Evolutionary conservation across 2,797 vertebrate genomes (phyloP).

Genomic region (Coranthus polyacanthus): DNA sequence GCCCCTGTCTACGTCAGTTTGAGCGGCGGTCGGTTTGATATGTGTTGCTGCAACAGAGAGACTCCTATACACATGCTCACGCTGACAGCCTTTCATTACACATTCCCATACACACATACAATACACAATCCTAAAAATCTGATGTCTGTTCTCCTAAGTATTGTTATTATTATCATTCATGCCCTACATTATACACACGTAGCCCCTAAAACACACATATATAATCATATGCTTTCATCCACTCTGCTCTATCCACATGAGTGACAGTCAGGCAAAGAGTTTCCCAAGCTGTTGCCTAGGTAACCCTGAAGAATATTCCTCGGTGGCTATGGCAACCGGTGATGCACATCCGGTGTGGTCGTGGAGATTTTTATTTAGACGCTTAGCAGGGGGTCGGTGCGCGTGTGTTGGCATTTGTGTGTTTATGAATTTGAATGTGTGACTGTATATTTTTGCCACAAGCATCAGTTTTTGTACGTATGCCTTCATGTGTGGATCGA

Average conservation of each 20-base stretch:
- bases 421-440: constrained; percentile 30
- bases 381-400: constrained; percentile 51
- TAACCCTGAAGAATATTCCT: constrained; percentile 83
- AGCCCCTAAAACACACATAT: constrained; percentile 33
- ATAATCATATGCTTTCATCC: constrained; percentile 49
- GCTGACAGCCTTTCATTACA: background rate
- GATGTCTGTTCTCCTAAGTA: background rate
- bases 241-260: constrained; percentile 49
- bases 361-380: constrained; percentile 82
- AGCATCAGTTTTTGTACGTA: constrained; percentile 5
- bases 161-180: constrained; percentile 25
- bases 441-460: background rate
- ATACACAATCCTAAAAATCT: background rate
- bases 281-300: constrained; percentile 86
- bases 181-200: background rate
- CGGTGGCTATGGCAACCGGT: constrained; percentile 85
- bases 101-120: background rate
- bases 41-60: constrained; percentile 15
- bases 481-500: too few relatives aligned
- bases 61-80: constrained; percentile 7
- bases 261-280: constrained; percentile 77
- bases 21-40: constrained; percentile 62
- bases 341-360: constrained; percentile 83
- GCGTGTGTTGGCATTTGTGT: constrained; percentile 63
- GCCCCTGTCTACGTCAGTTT: constrained; percentile 43